phyloP scores from a whole-genome alignment of 2,113 vertebrate species.

The Muscicapa adusta region DNA sequence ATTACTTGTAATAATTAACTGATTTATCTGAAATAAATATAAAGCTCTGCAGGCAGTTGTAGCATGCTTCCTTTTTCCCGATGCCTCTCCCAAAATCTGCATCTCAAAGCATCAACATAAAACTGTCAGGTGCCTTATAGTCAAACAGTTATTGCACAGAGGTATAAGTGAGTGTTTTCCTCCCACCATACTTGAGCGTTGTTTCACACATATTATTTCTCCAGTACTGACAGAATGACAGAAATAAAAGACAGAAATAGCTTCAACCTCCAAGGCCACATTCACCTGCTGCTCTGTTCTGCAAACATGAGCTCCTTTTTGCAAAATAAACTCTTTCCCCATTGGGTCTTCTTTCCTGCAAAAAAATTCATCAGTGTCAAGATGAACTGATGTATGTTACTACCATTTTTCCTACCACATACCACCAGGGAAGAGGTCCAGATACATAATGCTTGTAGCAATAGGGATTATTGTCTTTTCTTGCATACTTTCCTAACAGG shows the following conservation, averaged over 20 bases:
- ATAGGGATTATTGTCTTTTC: neutral
- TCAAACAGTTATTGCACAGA: neutral
- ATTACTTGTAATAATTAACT: neutral
- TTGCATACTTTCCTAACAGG: neutral
- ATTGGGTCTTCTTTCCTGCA: rapidly evolving
- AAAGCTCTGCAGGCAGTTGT: neutral
- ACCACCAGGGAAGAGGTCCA: neutral
- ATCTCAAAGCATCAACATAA: neutral
- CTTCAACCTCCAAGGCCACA: neutral
- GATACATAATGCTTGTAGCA: neutral
- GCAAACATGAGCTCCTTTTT: neutral
- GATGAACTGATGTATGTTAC: neutral
- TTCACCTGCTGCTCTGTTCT: neutral
- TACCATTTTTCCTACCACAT: neutral
- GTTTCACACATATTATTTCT: neutral
- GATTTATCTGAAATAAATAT: neutral
- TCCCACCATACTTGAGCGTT: neutral
- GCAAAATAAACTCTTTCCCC: neutral
- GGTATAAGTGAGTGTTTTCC: neutral
- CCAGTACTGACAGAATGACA: neutral
- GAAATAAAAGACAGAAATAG: neutral
- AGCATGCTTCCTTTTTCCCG: neutral
- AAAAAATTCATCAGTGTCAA: neutral
- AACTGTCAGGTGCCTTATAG: neutral
- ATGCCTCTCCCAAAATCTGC: neutral